These are phyloP conservation scores for Aleiodes alternator DNA, from an alignment of 2,888 invertebrate genomes.

Conservation along the genomic window DNA sequence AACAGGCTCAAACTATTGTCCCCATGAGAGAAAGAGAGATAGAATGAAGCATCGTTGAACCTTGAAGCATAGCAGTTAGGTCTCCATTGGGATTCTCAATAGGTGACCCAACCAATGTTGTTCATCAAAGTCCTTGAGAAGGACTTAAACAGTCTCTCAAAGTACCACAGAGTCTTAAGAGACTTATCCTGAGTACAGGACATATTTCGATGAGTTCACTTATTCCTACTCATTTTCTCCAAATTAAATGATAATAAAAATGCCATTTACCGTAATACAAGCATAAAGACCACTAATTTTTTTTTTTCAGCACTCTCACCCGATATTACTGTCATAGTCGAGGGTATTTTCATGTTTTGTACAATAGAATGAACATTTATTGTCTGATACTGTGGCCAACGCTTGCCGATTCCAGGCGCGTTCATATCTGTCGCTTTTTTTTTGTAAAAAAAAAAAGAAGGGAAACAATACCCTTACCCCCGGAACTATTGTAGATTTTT, in stretches of 20 bases:
- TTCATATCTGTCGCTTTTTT: conserved; percentile 32
- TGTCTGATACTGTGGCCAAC: conserved; percentile 28
- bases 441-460: neutral
- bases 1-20: neutral
- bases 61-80: conserved; percentile 2
- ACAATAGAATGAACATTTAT: conserved; percentile 32
- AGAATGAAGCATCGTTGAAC: conserved; percentile 7
- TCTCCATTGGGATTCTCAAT: conserved; percentile 1
- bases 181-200: conserved; percentile 1
- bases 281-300: too few relatives aligned
- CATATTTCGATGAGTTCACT: neutral
- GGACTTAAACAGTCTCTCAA: conserved; percentile 26
- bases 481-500: neutral
- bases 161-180: conserved; percentile 15
- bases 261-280: too few relatives aligned
- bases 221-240: neutral
- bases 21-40: neutral
- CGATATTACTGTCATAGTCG: too few relatives aligned
- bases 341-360: neutral
- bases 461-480: neutral
- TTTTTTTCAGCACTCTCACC: too few relatives aligned
- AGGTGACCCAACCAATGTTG: conserved; percentile 17
- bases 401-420: conserved; percentile 37
- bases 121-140: conserved; percentile 24
- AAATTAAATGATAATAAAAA: neutral